phyloP scores from a whole-genome alignment of 2,113 vertebrate genomes.

The Eretmochelys imbricata region DNA sequence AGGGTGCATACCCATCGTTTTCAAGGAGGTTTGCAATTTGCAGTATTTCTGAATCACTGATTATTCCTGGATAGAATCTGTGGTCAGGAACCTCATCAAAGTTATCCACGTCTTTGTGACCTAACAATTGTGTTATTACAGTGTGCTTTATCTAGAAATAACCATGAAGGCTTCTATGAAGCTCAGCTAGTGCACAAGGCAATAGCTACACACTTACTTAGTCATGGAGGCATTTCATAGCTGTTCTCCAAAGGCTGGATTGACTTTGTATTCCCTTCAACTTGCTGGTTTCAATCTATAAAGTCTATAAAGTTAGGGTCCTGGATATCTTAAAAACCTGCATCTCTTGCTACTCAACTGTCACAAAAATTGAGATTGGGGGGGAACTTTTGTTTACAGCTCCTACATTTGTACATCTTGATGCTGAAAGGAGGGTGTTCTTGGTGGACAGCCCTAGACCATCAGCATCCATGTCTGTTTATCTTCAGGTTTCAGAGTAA shows the following conservation, averaged over 20 bases:
- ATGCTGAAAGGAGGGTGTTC: conserved; percentile 17
- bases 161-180: neutral
- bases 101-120: neutral
- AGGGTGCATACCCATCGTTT: neutral
- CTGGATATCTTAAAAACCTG: neutral
- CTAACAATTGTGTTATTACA: neutral
- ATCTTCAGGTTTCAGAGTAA: too few species aligned
- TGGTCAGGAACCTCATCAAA: conserved; percentile 1
- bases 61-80: conserved; percentile 21
- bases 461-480: conserved; percentile 46
- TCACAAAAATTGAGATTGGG: conserved; percentile 24
- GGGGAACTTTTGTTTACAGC: neutral
- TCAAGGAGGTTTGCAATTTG: conserved; percentile 6
- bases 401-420: neutral
- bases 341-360: conserved; percentile 24
- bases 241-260: conserved; percentile 18
- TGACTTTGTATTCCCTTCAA: conserved; percentile 35
- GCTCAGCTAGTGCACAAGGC: conserved; percentile 14
- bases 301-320: neutral
- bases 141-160: accelerated
- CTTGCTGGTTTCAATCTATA: neutral
- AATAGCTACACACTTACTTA: conserved; percentile 14
- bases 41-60: conserved; percentile 26
- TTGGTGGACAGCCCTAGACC: conserved; percentile 1
- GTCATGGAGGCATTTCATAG: conserved; percentile 25